Evolutionary conservation across 2,797 vertebrate species (phyloP).

Genomic region (Sebastes taczanowskii): DNA sequence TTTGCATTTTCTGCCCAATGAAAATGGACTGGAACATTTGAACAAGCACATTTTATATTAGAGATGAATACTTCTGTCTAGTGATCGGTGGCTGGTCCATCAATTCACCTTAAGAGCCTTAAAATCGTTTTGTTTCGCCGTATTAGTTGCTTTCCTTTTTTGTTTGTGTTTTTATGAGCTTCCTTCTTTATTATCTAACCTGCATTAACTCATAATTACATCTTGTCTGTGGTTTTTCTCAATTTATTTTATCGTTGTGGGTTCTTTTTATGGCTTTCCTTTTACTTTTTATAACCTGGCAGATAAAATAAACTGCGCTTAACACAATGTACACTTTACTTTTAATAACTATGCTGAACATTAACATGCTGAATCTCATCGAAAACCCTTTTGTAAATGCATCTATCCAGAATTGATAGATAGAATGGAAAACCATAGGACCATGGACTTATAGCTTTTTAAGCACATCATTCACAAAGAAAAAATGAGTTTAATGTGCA

Average conservation of each 20-base stretch:
- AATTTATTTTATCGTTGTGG: slow-evolving; percentile 7
- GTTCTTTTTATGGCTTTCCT: slow-evolving; percentile 1
- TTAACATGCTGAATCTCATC: neutral
- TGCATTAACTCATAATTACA: slow-evolving; percentile 6
- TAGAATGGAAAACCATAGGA: neutral
- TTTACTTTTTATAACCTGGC: slow-evolving; percentile 2
- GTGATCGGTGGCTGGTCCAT: slow-evolving; percentile 1
- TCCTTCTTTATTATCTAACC: slow-evolving; percentile 5
- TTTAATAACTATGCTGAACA: neutral
- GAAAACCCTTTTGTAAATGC: neutral
- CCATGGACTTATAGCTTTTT: neutral
- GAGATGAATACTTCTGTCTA: slow-evolving; percentile 1
- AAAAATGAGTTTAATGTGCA: neutral
- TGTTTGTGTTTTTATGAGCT: neutral
- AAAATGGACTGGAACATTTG: slow-evolving; percentile 44
- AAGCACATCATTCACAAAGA: neutral
- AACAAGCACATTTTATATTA: slow-evolving; percentile 36
- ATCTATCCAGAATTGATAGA: neutral
- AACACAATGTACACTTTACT: neutral
- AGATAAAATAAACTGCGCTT: neutral
- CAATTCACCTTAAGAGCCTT: neutral
- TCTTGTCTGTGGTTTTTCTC: neutral
- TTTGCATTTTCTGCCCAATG: slow-evolving; percentile 58
- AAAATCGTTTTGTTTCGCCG: neutral
- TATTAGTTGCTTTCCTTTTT: neutral